Base-by-base conservation (phyloP, 1,140 invertebrate species). In the Penaeus japonicus region DNA sequence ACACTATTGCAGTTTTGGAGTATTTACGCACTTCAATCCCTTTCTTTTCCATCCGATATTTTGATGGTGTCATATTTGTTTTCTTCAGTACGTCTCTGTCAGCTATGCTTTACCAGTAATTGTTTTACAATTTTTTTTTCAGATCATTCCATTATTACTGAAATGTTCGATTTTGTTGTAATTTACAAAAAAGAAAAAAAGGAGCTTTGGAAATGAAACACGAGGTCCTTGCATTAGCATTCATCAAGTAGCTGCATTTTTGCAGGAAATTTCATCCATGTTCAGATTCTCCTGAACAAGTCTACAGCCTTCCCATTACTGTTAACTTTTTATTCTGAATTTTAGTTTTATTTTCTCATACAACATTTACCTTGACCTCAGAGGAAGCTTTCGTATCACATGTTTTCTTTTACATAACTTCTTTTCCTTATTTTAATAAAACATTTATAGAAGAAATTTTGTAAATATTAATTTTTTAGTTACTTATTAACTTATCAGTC, bases 261-360 rank as follows among this genome's bases (percentile, higher is more conserved):
- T 80, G 85, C 85, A 86, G 77, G 47, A 47, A 47, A 75, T 62
- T 54, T 78, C 55, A 59, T 80, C 55, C 59, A 78, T 86, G 84
- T 86, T 86, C 84, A 86, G 84, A 86, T 86, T 86, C 79, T 86
- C 84, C 84, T 86, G 84, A 86, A 86, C 84, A 86, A 84, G 83
- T 77, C 75, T 86, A 20, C 10, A 65, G 55, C 75, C 84, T 53
- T 59, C 39, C 47, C 47, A 47, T 47, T 47, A 62, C 57, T 62
- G 62, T 54, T 35, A 62, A 39, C 85, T 65, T 86, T 57, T 59
- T 59, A 62, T 62, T 57, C 77, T 62, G 54, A 78, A 62, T 39
- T 47, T 86, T 65, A 22, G 54, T 79, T 80, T 80, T 32, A 27
- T 78, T 80, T 80, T 86, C 73, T 62, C 39, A 39, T 32, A 10